These are phyloP conservation scores for Marisa cornuarietis DNA, from an alignment of 1,140 invertebrate genomes.

Conservation along the genomic window DNA sequence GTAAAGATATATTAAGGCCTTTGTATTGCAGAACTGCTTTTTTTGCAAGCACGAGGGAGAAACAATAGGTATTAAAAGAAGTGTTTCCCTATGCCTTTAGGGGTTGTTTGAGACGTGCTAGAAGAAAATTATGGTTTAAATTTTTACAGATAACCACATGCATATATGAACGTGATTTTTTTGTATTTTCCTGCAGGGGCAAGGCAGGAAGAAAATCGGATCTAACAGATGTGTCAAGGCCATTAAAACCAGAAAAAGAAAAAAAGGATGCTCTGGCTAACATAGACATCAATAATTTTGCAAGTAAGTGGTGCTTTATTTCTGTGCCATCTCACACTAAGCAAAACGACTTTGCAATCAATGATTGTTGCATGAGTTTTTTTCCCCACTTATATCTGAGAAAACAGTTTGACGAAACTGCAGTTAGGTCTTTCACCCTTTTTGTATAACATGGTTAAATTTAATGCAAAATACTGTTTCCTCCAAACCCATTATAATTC, in stretches of 20 bases:
- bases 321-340: too few relatives aligned
- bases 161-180: background rate
- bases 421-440: background rate
- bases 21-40: too few relatives aligned
- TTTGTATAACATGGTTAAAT: background rate
- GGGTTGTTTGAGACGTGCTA: too few relatives aligned
- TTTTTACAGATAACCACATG: too few relatives aligned
- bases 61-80: too few relatives aligned
- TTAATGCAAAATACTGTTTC: background rate
- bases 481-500: too few relatives aligned
- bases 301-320: slow-evolving; percentile 63
- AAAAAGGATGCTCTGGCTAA: slow-evolving; percentile 70
- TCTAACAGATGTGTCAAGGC: slow-evolving; percentile 66
- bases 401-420: too few relatives aligned
- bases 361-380: background rate
- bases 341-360: too few relatives aligned
- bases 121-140: too few relatives aligned
- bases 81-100: too few relatives aligned
- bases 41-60: too few relatives aligned
- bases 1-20: too few relatives aligned
- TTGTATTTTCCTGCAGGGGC: slow-evolving; percentile 21
- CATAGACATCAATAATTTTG: slow-evolving; percentile 71
- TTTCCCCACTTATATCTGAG: background rate
- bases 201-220: slow-evolving; percentile 49
- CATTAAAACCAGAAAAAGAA: slow-evolving; percentile 64